These are phyloP conservation scores for Flexamia atlantica DNA, from an alignment of 2,888 invertebrate species.

Conservation along the genomic window DNA sequence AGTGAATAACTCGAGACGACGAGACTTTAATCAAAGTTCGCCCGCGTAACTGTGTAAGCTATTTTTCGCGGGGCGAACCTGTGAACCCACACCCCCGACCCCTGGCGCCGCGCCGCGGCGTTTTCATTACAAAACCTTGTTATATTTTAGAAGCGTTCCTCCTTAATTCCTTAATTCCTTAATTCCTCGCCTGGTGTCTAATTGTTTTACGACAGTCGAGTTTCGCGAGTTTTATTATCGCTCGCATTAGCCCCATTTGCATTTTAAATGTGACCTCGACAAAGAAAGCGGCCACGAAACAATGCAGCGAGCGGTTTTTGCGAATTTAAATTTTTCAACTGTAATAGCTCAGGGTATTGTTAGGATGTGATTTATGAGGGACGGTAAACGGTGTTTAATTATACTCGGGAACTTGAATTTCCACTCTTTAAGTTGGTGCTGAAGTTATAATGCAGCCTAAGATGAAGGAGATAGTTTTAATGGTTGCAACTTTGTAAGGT, in stretches of 20 bases:
- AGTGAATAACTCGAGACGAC: constrained; percentile 42
- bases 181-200: constrained; percentile 48
- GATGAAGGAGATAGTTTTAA: no score
- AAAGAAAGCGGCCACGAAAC: constrained; percentile 36
- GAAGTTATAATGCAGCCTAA: no score
- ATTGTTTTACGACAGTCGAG: constrained; percentile 50
- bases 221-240: constrained; percentile 51
- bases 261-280: constrained; percentile 53
- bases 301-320: constrained; percentile 30
- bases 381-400: not conserved
- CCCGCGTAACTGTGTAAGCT: constrained; percentile 46
- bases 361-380: constrained; percentile 6
- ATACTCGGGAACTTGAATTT: not conserved
- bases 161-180: no score
- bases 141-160: constrained; percentile 32
- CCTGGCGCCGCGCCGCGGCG: constrained; percentile 3
- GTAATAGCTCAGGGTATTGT: constrained; percentile 18
- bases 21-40: constrained; percentile 55
- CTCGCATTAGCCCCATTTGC: constrained; percentile 56
- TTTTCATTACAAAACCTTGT: constrained; percentile 57
- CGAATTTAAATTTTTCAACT: constrained; percentile 13
- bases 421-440: no score
- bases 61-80: constrained; percentile 20
- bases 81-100: not conserved
- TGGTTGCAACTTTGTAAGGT: no score